A percentile compares a stretch with the other conserved stretches of the same genome.
Evolutionary conservation across 2,888 invertebrate genomes (phyloP).

Genomic region (Xiphydria camelus): DNA sequence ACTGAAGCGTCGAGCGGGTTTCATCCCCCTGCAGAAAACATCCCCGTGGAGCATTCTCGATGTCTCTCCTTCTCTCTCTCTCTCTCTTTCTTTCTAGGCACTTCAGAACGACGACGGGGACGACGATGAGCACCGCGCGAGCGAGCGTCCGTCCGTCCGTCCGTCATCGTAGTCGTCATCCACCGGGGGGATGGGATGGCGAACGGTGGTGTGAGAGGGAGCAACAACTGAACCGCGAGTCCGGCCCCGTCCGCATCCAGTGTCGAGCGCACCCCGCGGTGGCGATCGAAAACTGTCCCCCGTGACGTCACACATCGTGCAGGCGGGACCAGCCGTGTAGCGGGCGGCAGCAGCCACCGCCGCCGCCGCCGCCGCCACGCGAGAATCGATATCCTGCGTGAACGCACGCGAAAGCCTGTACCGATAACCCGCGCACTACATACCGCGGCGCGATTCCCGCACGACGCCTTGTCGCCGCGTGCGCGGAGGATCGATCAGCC

Average conservation of each 20-base stretch:
- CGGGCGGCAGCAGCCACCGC: too few species aligned
- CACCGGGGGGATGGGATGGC: neutral
- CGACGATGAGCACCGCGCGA: neutral
- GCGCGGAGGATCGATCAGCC: neutral
- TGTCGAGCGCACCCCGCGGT: slow-evolving; percentile 13
- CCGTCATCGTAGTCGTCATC: neutral
- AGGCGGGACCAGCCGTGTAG: slow-evolving; percentile 23
- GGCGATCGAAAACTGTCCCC: slow-evolving; percentile 27
- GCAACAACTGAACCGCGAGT: neutral
- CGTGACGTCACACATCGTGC: slow-evolving; percentile 26
- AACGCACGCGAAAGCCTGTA: slow-evolving; percentile 35
- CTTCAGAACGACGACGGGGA: too few species aligned
- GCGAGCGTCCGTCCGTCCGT: neutral
- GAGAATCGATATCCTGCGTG: slow-evolving; percentile 55
- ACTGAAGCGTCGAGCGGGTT: too few species aligned
- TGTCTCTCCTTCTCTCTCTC: too few species aligned
- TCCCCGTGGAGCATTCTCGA: too few species aligned
- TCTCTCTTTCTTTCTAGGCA: too few species aligned
- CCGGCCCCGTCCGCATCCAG: slow-evolving; percentile 1
- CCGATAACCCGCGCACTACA: slow-evolving; percentile 19
- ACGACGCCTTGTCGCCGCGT: too few species aligned
- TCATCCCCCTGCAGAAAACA: too few species aligned
- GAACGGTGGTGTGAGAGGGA: neutral
- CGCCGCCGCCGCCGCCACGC: slow-evolving; percentile 31
- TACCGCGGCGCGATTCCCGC: slow-evolving; percentile 1